Conservation (phyloP, 2,888 invertebrate species). For the Leptodirus hochenwartii region DNA sequence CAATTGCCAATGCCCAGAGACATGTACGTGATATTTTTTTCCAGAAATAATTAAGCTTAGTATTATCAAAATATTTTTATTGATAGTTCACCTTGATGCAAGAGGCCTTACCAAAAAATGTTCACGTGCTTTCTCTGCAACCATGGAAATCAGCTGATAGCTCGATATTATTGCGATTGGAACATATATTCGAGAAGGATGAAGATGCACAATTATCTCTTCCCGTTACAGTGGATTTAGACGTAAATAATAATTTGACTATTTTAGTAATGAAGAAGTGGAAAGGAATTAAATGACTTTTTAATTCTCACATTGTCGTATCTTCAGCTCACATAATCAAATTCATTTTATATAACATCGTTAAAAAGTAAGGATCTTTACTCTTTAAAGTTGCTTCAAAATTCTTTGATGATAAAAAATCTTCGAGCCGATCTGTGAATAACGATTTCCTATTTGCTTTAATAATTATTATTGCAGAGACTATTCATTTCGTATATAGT, state of each 20-base stretch:
- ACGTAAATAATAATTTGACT: no score
- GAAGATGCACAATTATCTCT: conserved; percentile 37
- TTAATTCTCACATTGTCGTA: no score
- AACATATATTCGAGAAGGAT: conserved; percentile 47
- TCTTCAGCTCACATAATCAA: no score
- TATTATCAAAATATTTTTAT: conserved; percentile 8
- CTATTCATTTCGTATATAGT: conserved; percentile 25
- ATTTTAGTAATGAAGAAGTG: no score
- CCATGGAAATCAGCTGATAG: conserved; percentile 37
- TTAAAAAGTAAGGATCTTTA: no score
- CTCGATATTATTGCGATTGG: conserved; percentile 47
- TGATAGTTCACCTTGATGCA: conserved; percentile 35
- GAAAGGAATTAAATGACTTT: no score
- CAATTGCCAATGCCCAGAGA: conserved; percentile 4
- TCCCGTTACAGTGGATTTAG: conserved; percentile 33
- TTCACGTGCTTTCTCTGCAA: conserved; percentile 61
- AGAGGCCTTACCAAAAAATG: conserved; percentile 38
- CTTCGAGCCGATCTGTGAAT: no score
- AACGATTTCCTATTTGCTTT: no score
- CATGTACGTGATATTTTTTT: no score
- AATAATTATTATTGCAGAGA: conserved; percentile 20
- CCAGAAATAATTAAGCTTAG: background rate
- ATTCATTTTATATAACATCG: no score
- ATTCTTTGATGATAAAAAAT: no score
- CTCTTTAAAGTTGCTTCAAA: no score